These are phyloP conservation scores for Dynastes hyllus DNA, from an alignment of 2,888 invertebrate genomes.

Conservation along the genomic window DNA sequence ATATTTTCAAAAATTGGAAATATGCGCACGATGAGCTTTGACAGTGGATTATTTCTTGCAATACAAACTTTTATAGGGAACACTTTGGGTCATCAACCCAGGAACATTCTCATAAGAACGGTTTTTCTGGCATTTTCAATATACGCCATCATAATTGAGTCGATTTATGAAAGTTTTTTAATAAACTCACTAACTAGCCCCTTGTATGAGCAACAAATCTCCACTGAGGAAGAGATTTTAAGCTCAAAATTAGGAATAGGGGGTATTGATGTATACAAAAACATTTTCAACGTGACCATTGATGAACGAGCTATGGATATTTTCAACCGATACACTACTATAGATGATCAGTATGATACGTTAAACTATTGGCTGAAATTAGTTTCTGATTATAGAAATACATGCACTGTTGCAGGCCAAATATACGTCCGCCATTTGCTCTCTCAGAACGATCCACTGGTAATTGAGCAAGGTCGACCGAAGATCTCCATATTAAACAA, in stretches of 20 bases:
- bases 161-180: constrained; percentile 76
- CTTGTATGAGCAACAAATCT: constrained; percentile 73
- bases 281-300: constrained; percentile 64
- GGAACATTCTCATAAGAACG: constrained; percentile 71
- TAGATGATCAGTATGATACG: constrained; percentile 55
- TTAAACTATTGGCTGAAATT: constrained; percentile 56
- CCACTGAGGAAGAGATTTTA: constrained; percentile 73
- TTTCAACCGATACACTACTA: constrained; percentile 55
- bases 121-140: constrained; percentile 74
- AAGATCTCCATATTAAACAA: constrained; percentile 57
- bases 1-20: constrained; percentile 20
- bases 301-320: constrained; percentile 55
- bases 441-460: constrained; percentile 51
- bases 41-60: constrained; percentile 53
- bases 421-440: constrained; percentile 58
- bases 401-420: constrained; percentile 59
- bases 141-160: constrained; percentile 73
- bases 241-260: constrained; percentile 71
- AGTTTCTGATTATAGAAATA: constrained; percentile 57
- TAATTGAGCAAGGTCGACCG: constrained; percentile 51
- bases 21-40: neutral
- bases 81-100: constrained; percentile 73
- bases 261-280: constrained; percentile 69
- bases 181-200: constrained; percentile 76
- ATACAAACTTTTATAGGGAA: constrained; percentile 71